Conservation (phyloP, 92 coral and sea anemone genomes). For the Porites cylindrica region DNA sequence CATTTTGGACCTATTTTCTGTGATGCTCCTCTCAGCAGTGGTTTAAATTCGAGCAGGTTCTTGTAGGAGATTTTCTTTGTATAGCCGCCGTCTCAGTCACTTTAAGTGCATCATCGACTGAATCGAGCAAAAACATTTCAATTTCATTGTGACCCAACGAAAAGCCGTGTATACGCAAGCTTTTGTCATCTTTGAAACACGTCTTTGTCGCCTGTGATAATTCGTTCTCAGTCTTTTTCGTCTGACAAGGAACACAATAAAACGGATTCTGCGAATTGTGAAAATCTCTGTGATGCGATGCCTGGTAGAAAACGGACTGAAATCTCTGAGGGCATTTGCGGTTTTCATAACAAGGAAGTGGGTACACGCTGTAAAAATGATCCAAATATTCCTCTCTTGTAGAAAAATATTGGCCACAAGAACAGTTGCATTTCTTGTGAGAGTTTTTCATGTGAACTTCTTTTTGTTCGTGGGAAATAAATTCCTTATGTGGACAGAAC, state of each 20-base stretch:
- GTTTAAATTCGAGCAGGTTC: slow-evolving; percentile 83
- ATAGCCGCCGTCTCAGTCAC: slow-evolving; percentile 17
- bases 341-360: slow-evolving; percentile 95
- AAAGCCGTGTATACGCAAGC: slow-evolving; percentile 78
- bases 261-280: slow-evolving; percentile 85
- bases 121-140: slow-evolving; percentile 78
- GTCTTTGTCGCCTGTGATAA: slow-evolving; percentile 48
- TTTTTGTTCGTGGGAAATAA: slow-evolving; percentile 79
- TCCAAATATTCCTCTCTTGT: slow-evolving; percentile 86
- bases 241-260: slow-evolving; percentile 92
- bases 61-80: slow-evolving; percentile 58
- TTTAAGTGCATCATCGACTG: slow-evolving; percentile 36
- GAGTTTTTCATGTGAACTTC: slow-evolving; percentile 96
- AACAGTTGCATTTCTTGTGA: slow-evolving; percentile 98
- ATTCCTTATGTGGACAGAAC: slow-evolving; percentile 90
- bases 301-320: slow-evolving; percentile 84
- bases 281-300: slow-evolving; percentile 81
- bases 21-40: slow-evolving; percentile 41
- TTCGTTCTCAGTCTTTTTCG: slow-evolving; percentile 61
- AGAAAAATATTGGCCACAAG: slow-evolving; percentile 90
- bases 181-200: slow-evolving; percentile 86
- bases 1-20: neutral
- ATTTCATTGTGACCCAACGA: slow-evolving; percentile 79
- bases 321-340: slow-evolving; percentile 98
- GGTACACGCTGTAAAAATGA: slow-evolving; percentile 92